These are phyloP conservation scores for Lithobates pipiens DNA, from an alignment of 2,797 vertebrate genomes.

Conservation along the genomic window DNA sequence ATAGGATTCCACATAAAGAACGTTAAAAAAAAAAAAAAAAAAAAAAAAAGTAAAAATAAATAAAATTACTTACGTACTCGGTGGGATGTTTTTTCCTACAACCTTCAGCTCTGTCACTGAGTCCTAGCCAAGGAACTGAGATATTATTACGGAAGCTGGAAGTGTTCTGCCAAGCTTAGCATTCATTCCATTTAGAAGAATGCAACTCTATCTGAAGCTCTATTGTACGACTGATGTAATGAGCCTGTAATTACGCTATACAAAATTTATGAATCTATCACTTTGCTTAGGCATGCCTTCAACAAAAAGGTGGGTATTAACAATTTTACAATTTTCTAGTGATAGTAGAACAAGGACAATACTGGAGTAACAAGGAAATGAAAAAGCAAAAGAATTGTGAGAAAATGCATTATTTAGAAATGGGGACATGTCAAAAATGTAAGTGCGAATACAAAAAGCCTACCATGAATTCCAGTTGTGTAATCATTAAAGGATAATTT, in stretches of 20 bases:
- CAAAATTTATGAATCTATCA: constrained; percentile 75
- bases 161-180: constrained; percentile 18
- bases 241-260: constrained; percentile 78
- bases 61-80: neutral
- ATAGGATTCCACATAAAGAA: no score
- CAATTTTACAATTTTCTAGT: no score
- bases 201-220: constrained; percentile 69
- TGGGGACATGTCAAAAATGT: no score
- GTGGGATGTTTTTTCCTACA: neutral
- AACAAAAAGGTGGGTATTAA: neutral
- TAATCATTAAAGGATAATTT: no score
- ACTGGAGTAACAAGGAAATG: no score
- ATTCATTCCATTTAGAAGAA: constrained; percentile 46
- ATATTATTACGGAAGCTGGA: constrained; percentile 20
- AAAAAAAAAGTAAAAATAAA: neutral
- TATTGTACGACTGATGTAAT: constrained; percentile 76
- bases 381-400: no score
- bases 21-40: neutral
- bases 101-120: constrained; percentile 11
- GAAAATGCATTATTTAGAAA: no score
- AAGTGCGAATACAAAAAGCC: no score
- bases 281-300: constrained; percentile 55
- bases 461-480: no score
- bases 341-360: no score
- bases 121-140: neutral